Conservation (phyloP, 2,888 invertebrate genomes). For the Euplexia lucipara region DNA sequence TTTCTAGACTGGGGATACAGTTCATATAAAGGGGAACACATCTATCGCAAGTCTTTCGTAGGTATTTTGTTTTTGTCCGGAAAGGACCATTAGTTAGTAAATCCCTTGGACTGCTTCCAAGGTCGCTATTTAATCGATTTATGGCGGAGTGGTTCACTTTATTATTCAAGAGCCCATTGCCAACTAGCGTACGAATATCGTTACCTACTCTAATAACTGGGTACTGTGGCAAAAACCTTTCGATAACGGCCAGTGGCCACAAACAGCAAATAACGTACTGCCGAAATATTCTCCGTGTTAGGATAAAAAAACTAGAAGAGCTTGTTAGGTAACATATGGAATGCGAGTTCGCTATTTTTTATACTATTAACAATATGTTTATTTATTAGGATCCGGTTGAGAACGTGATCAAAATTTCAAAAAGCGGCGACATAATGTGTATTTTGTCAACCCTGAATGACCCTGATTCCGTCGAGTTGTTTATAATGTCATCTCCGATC, state of each 20-base stretch:
- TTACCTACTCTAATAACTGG: conserved; percentile 21
- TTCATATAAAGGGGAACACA: too few species aligned
- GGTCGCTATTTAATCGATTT: conserved; percentile 12
- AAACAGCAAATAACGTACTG: conserved; percentile 41
- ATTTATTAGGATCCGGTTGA: conserved; percentile 71
- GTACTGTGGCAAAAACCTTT: conserved; percentile 41
- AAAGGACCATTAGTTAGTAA: not conserved
- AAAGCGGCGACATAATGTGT: conserved; percentile 56
- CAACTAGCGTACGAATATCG: conserved; percentile 26
- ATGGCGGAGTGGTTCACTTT: not conserved
- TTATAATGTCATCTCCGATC: conserved; percentile 66
- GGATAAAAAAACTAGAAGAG: conserved; percentile 80
- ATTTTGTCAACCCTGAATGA: conserved; percentile 51
- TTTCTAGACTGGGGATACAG: too few species aligned
- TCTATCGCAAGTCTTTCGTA: too few species aligned
- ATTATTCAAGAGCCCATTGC: conserved; percentile 38
- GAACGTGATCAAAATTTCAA: conserved; percentile 64
- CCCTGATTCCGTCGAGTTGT: conserved; percentile 51
- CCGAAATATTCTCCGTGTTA: conserved; percentile 58
- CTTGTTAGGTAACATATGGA: conserved; percentile 79
- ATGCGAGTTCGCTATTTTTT: conserved; percentile 74
- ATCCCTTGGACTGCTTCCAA: conserved; percentile 17
- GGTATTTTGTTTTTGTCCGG: too few species aligned
- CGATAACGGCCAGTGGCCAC: conserved; percentile 36
- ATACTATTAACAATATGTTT: conserved; percentile 61